These are phyloP conservation scores for Zaprionus tsacasi DNA, from an alignment of 1,140 invertebrate genomes.

Conservation along the genomic window DNA sequence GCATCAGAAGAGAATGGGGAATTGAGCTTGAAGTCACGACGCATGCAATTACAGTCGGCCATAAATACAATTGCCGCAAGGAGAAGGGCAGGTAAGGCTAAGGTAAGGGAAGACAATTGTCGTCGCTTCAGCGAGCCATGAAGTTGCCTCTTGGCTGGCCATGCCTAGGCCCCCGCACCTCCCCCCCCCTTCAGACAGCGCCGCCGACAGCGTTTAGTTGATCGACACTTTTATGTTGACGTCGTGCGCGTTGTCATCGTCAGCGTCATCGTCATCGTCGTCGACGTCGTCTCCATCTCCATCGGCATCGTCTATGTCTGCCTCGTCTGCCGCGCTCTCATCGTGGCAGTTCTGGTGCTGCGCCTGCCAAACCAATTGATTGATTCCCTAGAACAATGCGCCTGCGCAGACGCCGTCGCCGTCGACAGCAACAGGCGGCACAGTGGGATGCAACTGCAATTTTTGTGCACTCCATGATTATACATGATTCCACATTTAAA, in stretches of 20 bases:
- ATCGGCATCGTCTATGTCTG: slow-evolving; percentile 26
- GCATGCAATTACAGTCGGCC: slow-evolving; percentile 75
- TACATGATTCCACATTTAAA: no score
- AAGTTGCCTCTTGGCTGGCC: slow-evolving; percentile 75
- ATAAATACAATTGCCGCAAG: slow-evolving; percentile 73
- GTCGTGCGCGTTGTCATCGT: slow-evolving; percentile 80
- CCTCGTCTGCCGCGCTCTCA: slow-evolving; percentile 19
- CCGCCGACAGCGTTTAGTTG: slow-evolving; percentile 76
- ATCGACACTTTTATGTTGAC: slow-evolving; percentile 82
- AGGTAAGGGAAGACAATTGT: slow-evolving; percentile 28
- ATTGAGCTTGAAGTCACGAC: slow-evolving; percentile 48
- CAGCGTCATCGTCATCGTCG: slow-evolving; percentile 50
- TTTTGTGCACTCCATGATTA: neutral
- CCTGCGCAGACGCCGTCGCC: slow-evolving; percentile 34
- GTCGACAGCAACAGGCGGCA: slow-evolving; percentile 8
- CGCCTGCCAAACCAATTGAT: slow-evolving; percentile 74
- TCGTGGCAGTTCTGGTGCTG: slow-evolving; percentile 76
- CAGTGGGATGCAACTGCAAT: slow-evolving; percentile 27
- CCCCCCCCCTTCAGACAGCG: slow-evolving; percentile 9
- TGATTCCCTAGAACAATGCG: slow-evolving; percentile 79
- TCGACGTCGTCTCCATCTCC: slow-evolving; percentile 21
- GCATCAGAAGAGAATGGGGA: neutral
- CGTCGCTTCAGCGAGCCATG: slow-evolving; percentile 65
- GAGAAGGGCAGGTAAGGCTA: slow-evolving; percentile 23
- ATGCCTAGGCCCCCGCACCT: slow-evolving; percentile 29